Evolutionary conservation across 1,140 invertebrate species (phyloP).

Genomic region (Zaprionus kolodkinae): DNA sequence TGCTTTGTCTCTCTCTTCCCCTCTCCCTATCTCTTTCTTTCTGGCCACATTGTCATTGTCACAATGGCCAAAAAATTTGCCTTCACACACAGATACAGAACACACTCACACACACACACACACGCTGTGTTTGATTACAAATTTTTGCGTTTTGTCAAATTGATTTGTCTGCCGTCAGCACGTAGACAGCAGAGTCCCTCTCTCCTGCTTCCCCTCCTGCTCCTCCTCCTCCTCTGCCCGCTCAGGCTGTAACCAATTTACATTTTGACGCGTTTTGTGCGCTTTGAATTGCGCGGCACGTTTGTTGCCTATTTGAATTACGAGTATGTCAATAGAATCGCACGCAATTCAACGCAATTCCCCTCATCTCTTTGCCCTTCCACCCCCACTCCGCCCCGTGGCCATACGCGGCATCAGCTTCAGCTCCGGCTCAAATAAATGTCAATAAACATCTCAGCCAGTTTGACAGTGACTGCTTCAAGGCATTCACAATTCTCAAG

Average conservation of each 20-base stretch:
- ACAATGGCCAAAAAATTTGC: slow-evolving; percentile 67
- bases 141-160: slow-evolving; percentile 60
- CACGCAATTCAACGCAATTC: slow-evolving; percentile 19
- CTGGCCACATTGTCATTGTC: slow-evolving; percentile 63
- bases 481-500: slow-evolving; percentile 6
- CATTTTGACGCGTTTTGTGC: slow-evolving; percentile 69
- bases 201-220: neutral
- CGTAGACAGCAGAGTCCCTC: slow-evolving; percentile 35
- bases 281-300: slow-evolving; percentile 73
- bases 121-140: slow-evolving; percentile 37
- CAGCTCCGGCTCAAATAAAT: slow-evolving; percentile 43
- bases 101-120: neutral
- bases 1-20: slow-evolving; percentile 36
- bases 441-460: slow-evolving; percentile 71
- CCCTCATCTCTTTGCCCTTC: neutral
- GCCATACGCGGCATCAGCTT: slow-evolving; percentile 1
- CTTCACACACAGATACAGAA: slow-evolving; percentile 3
- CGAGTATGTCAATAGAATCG: slow-evolving; percentile 74
- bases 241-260: slow-evolving; percentile 59
- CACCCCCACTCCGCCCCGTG: neutral
- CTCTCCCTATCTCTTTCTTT: neutral
- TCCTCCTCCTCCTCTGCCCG: neutral
- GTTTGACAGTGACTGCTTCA: slow-evolving; percentile 47
- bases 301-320: slow-evolving; percentile 78
- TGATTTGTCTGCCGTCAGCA: slow-evolving; percentile 69